Conservation (phyloP, 2,888 invertebrate genomes). For the Tillus elongatus region DNA sequence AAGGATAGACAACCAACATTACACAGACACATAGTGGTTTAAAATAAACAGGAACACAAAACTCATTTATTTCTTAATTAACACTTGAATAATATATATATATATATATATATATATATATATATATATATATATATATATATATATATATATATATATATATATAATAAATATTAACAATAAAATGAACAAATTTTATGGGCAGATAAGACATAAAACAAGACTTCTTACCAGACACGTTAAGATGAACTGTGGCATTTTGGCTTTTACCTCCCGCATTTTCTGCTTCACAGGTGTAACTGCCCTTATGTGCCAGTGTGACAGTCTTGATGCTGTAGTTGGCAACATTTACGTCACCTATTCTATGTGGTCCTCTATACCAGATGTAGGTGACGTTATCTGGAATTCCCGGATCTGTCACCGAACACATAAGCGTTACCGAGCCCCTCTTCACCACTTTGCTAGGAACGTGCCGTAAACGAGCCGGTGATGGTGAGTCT, state of each 20-base stretch:
- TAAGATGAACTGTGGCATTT: slow-evolving; percentile 57
- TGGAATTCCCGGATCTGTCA: slow-evolving; percentile 77
- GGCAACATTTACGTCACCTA: slow-evolving; percentile 65
- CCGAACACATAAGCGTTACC: slow-evolving; percentile 74
- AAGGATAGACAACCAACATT: too few species aligned
- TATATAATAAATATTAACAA: slow-evolving; percentile 6
- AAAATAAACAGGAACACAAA: too few species aligned
- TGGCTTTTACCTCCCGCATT: slow-evolving; percentile 77
- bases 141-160: too few species aligned
- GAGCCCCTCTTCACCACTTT: slow-evolving; percentile 73
- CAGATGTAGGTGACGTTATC: slow-evolving; percentile 66
- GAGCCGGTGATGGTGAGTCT: slow-evolving; percentile 83
- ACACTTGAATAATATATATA: too few species aligned
- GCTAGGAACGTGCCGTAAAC: slow-evolving; percentile 62
- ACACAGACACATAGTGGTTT: too few species aligned
- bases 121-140: too few species aligned
- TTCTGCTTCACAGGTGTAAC: slow-evolving; percentile 80
- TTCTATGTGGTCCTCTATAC: slow-evolving; percentile 66
- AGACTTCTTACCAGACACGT: slow-evolving; percentile 56
- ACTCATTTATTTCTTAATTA: too few species aligned
- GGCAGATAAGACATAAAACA: not conserved
- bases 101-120: too few species aligned
- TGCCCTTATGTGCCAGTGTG: slow-evolving; percentile 74
- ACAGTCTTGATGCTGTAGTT: slow-evolving; percentile 77
- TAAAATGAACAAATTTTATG: slow-evolving; percentile 6